phyloP scores from a whole-genome alignment of 2,113 vertebrate species.

The Pangasianodon gigas region DNA sequence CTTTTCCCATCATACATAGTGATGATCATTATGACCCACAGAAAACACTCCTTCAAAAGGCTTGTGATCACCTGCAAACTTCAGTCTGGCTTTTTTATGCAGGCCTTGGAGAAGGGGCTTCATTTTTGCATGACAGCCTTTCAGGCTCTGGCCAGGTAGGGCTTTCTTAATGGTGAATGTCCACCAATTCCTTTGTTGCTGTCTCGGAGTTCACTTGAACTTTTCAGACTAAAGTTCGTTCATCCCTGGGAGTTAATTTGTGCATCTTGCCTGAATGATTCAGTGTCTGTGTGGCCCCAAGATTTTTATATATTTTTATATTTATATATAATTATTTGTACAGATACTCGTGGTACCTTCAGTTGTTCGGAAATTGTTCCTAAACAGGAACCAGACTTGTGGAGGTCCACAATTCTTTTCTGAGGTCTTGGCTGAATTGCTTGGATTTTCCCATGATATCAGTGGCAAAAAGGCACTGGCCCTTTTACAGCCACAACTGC shows the following conservation, averaged over 20 bases:
- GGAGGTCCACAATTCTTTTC: too few species aligned
- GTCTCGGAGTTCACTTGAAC: not conserved
- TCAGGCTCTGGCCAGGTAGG: not conserved
- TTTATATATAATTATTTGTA: too few species aligned
- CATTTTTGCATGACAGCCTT: not conserved
- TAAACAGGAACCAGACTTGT: too few species aligned
- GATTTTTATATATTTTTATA: too few species aligned
- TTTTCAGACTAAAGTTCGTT: too few species aligned
- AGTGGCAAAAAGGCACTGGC: too few species aligned
- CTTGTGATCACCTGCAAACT: not conserved
- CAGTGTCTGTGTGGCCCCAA: not conserved
- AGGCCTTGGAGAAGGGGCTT: not conserved
- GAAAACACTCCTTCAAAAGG: not conserved
- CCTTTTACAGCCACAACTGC: too few species aligned
- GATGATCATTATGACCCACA: not conserved
- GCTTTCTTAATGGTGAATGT: not conserved
- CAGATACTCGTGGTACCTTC: too few species aligned
- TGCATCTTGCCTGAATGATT: not conserved
- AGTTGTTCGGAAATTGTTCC: too few species aligned
- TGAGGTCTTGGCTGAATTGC: not conserved
- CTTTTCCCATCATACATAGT: too few species aligned
- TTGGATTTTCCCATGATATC: not conserved
- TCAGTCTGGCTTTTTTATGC: not conserved
- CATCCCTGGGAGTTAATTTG: not conserved
- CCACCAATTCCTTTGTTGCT: too few species aligned